These are phyloP conservation scores for Falco biarmicus DNA, from an alignment of 2,797 vertebrate species.

Conservation along the genomic window DNA sequence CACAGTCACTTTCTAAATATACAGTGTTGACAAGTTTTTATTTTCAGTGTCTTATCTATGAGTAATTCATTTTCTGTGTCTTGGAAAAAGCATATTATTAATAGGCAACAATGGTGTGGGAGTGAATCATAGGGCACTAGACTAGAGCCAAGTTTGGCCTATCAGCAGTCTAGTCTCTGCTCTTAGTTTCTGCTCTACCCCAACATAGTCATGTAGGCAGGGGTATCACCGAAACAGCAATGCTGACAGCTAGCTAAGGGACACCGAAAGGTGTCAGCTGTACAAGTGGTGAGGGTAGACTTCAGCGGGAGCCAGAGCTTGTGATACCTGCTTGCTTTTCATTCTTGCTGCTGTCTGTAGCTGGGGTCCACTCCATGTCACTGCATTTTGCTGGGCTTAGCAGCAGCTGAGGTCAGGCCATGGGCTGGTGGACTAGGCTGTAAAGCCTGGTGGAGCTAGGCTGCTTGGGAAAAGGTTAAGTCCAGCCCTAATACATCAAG, in stretches of 20 bases:
- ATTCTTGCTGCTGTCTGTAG: neutral
- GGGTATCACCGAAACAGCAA: neutral
- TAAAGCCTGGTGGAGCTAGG: neutral
- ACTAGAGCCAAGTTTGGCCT: conserved; percentile 35
- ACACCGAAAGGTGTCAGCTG: neutral
- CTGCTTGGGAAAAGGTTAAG: neutral
- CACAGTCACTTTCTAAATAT: conserved; percentile 49
- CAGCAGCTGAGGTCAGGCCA: neutral
- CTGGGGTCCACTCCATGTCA: neutral
- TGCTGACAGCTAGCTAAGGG: conserved; percentile 25
- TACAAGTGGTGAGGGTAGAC: neutral
- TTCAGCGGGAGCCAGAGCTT: neutral
- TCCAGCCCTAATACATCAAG: neutral
- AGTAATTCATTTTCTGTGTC: conserved; percentile 61
- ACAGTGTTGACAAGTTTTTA: conserved; percentile 38
- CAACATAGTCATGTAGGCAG: neutral
- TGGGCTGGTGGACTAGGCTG: neutral
- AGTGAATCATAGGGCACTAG: conserved; percentile 56
- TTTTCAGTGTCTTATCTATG: conserved; percentile 56
- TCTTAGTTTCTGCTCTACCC: neutral
- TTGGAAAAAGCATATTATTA: conserved; percentile 58
- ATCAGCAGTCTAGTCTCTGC: neutral
- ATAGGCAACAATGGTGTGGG: conserved; percentile 44
- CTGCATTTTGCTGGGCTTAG: neutral
- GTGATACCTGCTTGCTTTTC: neutral